Evolutionary conservation across 2,797 vertebrate genomes (phyloP).

Genomic region (Enteromius radiatus): DNA sequence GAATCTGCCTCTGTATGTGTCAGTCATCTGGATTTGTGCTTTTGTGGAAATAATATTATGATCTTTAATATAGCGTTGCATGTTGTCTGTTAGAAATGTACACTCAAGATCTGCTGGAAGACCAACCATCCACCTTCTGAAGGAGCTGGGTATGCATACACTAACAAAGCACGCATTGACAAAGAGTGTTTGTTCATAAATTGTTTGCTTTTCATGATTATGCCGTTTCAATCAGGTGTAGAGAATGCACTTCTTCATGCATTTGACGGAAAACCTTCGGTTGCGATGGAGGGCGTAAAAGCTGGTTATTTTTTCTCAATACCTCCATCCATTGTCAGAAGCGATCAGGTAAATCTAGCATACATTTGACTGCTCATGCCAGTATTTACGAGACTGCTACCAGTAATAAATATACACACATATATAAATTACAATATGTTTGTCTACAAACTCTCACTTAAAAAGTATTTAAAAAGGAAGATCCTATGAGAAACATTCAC

Average conservation of each 20-base stretch:
- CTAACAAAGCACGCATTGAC: neutral
- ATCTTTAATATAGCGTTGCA: neutral
- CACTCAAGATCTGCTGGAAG: conserved; percentile 96
- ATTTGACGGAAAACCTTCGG: conserved; percentile 93
- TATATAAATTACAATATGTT: neutral
- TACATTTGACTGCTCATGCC: neutral
- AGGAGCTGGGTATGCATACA: conserved; percentile 85
- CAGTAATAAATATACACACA: neutral
- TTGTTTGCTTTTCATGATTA: neutral
- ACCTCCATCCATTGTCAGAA: conserved; percentile 91
- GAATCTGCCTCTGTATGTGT: conserved; percentile 90
- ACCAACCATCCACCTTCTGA: conserved; percentile 92
- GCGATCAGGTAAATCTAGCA: conserved; percentile 85
- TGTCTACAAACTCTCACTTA: neutral
- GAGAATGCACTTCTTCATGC: conserved; percentile 92
- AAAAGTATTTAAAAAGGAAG: too few species aligned
- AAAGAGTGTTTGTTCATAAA: neutral
- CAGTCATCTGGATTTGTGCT: neutral
- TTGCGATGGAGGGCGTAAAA: conserved; percentile 93
- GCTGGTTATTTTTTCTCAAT: conserved; percentile 96
- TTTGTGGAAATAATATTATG: neutral
- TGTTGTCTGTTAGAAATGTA: conserved; percentile 85
- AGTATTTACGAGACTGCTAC: neutral
- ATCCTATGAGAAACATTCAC: neutral
- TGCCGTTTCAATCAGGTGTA: conserved; percentile 78